Percentiles rank a stretch among this genome's conserved stretches.
Conservation (phyloP, 2,888 invertebrate species). For the Hypselothyrea guttata region DNA sequence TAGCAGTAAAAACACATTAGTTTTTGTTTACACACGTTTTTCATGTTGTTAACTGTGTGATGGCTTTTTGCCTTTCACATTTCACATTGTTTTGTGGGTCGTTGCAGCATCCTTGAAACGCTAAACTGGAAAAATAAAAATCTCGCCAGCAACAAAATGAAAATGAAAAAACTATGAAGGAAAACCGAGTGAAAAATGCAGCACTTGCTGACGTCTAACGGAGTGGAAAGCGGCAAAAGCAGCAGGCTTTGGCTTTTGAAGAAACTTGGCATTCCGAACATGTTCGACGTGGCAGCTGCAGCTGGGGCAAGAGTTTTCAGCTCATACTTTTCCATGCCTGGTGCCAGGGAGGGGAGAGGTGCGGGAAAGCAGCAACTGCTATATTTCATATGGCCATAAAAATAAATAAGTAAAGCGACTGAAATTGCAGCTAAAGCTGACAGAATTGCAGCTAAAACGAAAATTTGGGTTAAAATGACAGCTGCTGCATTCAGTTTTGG, state of each 20-base stretch:
- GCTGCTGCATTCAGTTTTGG: slow-evolving; percentile 44
- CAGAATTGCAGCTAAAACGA: slow-evolving; percentile 24
- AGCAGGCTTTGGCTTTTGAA: slow-evolving; percentile 22
- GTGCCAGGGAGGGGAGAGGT: background rate
- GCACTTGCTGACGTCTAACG: slow-evolving; percentile 57
- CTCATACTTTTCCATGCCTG: too few species aligned
- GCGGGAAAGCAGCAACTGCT: slow-evolving; percentile 44
- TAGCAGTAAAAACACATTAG: slow-evolving; percentile 77
- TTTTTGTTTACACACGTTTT: slow-evolving; percentile 71
- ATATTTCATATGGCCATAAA: slow-evolving; percentile 69
- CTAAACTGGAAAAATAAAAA: slow-evolving; percentile 27
- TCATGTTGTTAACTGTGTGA: slow-evolving; percentile 71
- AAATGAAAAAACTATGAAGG: slow-evolving; percentile 8
- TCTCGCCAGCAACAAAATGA: background rate
- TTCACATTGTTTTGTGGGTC: slow-evolving; percentile 61
- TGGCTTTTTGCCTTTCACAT: slow-evolving; percentile 47
- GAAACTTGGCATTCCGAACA: slow-evolving; percentile 63
- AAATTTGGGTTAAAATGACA: slow-evolving; percentile 74
- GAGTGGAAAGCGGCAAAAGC: slow-evolving; percentile 38
- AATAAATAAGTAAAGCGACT: slow-evolving; percentile 66
- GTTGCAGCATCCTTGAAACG: slow-evolving; percentile 71
- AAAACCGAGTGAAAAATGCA: slow-evolving; percentile 38
- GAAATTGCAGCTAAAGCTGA: slow-evolving; percentile 5
- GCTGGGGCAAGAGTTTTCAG: too few species aligned
- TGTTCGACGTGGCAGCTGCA: slow-evolving; percentile 58